Base-by-base conservation (phyloP, 2,888 invertebrate species). In the Leptinotarsa juncta region DNA sequence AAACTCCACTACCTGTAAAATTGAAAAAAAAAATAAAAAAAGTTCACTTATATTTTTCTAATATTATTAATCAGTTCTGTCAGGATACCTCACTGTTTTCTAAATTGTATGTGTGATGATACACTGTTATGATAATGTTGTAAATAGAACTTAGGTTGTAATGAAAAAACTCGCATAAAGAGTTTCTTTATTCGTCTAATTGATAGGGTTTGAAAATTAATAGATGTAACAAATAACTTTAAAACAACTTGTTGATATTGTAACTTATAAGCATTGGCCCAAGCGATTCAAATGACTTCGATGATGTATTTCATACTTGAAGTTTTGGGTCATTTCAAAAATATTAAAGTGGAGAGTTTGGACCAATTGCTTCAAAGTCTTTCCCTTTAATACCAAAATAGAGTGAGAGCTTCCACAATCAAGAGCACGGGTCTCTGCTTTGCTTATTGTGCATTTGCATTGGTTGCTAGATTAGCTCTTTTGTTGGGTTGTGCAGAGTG, bases 341-440 rank as follows among this genome's bases (percentile, higher is more conserved):
- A 57, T 20, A 57, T n/a, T 48, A 32, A 42, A 16, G 42, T 60
- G 66, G 76, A 68, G 72, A 72, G 67, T 70, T 75, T 72, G 71
- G 74, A 72, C 72, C 76, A 73, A 72, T 70, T 70, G 78, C 77
- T 79, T 75, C 84, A 83, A 67, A 73, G 83, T 85, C 86, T 86
- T 86, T 85, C 87, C 87, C 87, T 87, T 87, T 88, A 86, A 88
- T 87, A 87, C 87, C 87, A 86, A 84, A 83, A 85, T 85, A 86
- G 85, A 86, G 85, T 85, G 86, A 87, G 88, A 88, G 87, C 87
- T 88, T 88, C 87, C 88, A 87, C 84, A 85, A 84, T 85, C 86
- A 84, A 87, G 87, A 87, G 87, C 87, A 86, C 86, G 86, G 86
- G 86, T 88, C 87, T 87, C 87, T 87, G 88, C 87, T 88, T 88